Evolutionary conservation across 2,797 vertebrate genomes (phyloP).

Genomic region (Ambastaia sidthimunki): DNA sequence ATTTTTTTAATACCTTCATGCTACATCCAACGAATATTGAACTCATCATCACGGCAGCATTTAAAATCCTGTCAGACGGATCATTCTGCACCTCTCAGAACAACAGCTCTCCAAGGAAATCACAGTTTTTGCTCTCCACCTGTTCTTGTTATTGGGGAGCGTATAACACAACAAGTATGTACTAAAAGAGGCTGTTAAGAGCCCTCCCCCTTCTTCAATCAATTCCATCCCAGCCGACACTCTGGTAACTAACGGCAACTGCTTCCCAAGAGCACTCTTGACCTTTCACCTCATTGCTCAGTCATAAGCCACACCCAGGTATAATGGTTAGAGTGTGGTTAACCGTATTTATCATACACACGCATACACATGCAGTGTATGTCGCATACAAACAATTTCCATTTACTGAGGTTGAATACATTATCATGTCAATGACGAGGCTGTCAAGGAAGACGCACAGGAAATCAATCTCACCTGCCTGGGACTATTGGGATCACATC

Average conservation of each 20-base stretch:
- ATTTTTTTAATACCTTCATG: conserved; percentile 6
- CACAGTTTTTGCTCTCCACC: conserved; percentile 41
- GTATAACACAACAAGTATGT: conserved; percentile 7
- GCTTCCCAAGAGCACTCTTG: conserved; percentile 68
- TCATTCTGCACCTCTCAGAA: conserved; percentile 30
- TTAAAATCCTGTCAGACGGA: conserved; percentile 17
- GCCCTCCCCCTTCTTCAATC: conserved; percentile 54
- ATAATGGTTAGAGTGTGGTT: conserved; percentile 31
- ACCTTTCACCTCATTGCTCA: conserved; percentile 73
- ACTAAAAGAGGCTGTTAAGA: not conserved
- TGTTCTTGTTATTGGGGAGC: conserved; percentile 28
- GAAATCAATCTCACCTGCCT: conserved; percentile 56
- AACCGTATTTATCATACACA: conserved; percentile 1
- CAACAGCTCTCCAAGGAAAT: conserved; percentile 38
- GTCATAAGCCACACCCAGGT: conserved; percentile 45
- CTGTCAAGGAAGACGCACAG: conserved; percentile 51
- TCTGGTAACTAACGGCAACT: conserved; percentile 75
- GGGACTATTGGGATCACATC: conserved; percentile 40
- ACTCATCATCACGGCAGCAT: conserved; percentile 28
- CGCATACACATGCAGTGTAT: not conserved
- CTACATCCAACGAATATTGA: conserved; percentile 12
- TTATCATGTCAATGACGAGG: conserved; percentile 63
- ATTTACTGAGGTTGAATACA: conserved; percentile 67
- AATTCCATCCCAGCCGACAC: conserved; percentile 58
- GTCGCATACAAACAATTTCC: conserved; percentile 36